These are phyloP conservation scores for Melanotus villosus DNA, from an alignment of 2,888 invertebrate species.

Conservation along the genomic window DNA sequence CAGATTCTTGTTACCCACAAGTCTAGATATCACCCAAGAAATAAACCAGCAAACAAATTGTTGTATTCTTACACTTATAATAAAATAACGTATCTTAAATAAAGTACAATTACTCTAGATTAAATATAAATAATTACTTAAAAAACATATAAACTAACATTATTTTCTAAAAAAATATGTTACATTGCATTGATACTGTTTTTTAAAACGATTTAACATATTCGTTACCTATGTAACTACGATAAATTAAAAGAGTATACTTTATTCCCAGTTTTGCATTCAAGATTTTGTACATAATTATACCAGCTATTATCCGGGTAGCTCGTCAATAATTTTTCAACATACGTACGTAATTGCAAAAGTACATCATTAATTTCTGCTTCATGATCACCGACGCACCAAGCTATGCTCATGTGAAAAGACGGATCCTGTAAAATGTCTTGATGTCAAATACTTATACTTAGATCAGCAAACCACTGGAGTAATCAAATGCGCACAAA, in stretches of 20 bases:
- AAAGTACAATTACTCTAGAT: no score
- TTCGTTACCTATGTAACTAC: constrained; percentile 13
- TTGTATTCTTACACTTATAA: no score
- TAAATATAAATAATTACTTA: no score
- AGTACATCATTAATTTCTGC: constrained; percentile 69
- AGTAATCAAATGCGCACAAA: no score
- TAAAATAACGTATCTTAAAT: no score
- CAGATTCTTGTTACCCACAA: no score
- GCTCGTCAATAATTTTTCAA: constrained; percentile 63
- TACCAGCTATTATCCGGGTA: constrained; percentile 68
- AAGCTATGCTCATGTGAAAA: constrained; percentile 88
- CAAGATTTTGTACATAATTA: constrained; percentile 71
- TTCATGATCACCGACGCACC: constrained; percentile 81
- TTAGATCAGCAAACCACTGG: no score
- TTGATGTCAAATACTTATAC: not conserved
- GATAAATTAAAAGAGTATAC: constrained; percentile 71
- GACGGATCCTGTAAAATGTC: constrained; percentile 79
- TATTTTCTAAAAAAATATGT: no score
- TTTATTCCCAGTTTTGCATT: constrained; percentile 85
- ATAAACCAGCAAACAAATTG: no score
- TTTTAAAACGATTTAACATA: not conserved
- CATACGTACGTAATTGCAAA: constrained; percentile 69
- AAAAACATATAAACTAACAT: no score
- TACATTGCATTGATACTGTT: no score
- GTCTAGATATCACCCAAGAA: no score